Evolutionary conservation across 2,797 vertebrate genomes (phyloP), one percentile per base, ranked within the genome.

Genomic region (Microctenopoma lineatum): DNA sequence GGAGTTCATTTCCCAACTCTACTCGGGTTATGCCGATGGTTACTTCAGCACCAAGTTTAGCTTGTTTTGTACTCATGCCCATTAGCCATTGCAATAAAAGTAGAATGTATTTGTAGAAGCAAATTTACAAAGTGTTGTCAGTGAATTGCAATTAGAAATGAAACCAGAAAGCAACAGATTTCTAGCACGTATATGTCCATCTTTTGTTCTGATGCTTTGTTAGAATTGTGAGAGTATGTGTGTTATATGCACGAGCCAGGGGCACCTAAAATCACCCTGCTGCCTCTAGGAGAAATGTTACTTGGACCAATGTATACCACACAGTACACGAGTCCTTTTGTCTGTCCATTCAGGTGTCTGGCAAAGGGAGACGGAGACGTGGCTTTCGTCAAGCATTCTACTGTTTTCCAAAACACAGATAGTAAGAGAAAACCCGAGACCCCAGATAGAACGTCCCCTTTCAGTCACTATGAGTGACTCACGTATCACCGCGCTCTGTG

Each of bases 311-410:
- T 7, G 25, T 16, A 8, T 41, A 25, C 3, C 18, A 64, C 18
- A 41, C 21, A 34, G 36, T 12, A 7, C 10, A n/a, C 0, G 13
- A 47, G 10, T 75, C 3, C n/a, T 1, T 69, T 56, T 39, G 3
- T 70, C 36, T 25, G 47, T 79, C 42, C 26, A 2, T 71, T 57
- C 72, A 99, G 98, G 91, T 99, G 97, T 84, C 85, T 99, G 80
- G 95, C 85, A 0, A 85, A 91, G 21, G 89, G 84, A 27, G 60
- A 72, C 0, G 98, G 98, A 38, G 96, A 98, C 0, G 96, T 99
- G 78, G 98, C 98, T 56, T 99, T 99, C 47, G 84, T 99, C 77
- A 99, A 98, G 66, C 96, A 99, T 75, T 92, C 96, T 0, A 98
- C 98, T 0, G 95, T 98, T 60, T 93, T 96, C 70, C 94, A 96